Evolutionary conservation across 92 coral and sea anemone genomes (phyloP), one percentile per base, ranked within the genome.

Genomic region (Bergia puertoricense): DNA sequence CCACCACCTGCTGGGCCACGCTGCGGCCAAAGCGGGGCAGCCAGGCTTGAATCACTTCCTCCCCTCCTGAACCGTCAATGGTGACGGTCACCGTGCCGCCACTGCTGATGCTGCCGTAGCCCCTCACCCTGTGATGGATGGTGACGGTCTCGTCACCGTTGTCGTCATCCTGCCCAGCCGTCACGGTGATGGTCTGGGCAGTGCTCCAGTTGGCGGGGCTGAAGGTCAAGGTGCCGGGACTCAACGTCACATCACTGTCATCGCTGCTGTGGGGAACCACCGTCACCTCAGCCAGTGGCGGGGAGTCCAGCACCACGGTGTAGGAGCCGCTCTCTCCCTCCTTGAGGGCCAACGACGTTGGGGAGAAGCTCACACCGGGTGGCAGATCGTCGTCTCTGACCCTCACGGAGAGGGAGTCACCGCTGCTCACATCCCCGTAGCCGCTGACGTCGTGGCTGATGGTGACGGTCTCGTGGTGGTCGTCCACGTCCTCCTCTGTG

Each of bases 161-260:
- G 73, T 67, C 73, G 73, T 67, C 73, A 67, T 67, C 73, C 73
- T 67, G 73, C 73, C 73, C 73, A 67, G 73, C 73, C 73, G 73
- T 67, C 73, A 67, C 73, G 73, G 73, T 67, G 73, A 67, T 67
- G 73, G 73, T 67, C 73, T 67, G 73, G 73, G 73, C 73, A 67
- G 73, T 67, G 73, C 73, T 67, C 73, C 73, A 67, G 73, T 67
- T 67, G 73, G 73, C 73, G 73, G 73, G 73, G 73, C 73, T 67
- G 73, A 67, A 67, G 73, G 73, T 67, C 73, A 67, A 67, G 73
- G 73, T 67, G 73, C 73, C 73, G 73, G 73, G 73, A 67, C 73
- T 67, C 73, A 67, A 67, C 73, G 73, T 67, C 73, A 67, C 73
- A 67, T 67, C 73, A 67, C 73, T 67, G 73, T 67, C 73, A 67